phyloP scores from a whole-genome alignment of 1,140 invertebrate species.

The Drosophila quadrilineata region DNA sequence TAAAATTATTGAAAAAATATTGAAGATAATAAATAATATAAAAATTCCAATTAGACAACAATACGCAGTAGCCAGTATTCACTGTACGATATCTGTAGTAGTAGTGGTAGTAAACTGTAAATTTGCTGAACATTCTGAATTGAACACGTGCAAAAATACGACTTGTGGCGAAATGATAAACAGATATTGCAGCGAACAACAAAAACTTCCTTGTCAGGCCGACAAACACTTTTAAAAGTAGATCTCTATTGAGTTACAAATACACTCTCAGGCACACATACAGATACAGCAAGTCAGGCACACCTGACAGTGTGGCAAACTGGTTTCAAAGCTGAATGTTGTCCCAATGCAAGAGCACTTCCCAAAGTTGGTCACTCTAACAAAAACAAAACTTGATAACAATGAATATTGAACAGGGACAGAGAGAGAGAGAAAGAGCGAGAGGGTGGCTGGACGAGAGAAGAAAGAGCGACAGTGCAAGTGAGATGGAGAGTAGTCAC shows the following conservation, averaged over 20 bases:
- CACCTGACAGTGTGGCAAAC: conserved; percentile 50
- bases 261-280: not conserved
- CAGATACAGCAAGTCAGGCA: conserved; percentile 2
- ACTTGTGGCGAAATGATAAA: conserved; percentile 59
- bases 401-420: conserved; percentile 35
- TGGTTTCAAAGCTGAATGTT: conserved; percentile 48
- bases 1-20: not conserved
- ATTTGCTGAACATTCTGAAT: too few species aligned
- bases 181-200: conserved; percentile 4
- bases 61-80: too few species aligned
- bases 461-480: conserved; percentile 16
- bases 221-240: conserved; percentile 1
- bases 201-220: conserved; percentile 55
- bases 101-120: too few species aligned
- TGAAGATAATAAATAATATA: too few species aligned
- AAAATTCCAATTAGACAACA: too few species aligned
- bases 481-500: too few species aligned
- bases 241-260: not conserved
- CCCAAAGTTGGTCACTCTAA: conserved; percentile 55
- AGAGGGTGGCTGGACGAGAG: too few species aligned
- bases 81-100: too few species aligned
- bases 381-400: conserved; percentile 55
- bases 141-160: conserved; percentile 49
- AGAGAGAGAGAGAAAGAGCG: conserved; percentile 7
- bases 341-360: conserved; percentile 27